Base-by-base conservation (phyloP, 2,797 vertebrate species). In the Podarcis siculus region DNA sequence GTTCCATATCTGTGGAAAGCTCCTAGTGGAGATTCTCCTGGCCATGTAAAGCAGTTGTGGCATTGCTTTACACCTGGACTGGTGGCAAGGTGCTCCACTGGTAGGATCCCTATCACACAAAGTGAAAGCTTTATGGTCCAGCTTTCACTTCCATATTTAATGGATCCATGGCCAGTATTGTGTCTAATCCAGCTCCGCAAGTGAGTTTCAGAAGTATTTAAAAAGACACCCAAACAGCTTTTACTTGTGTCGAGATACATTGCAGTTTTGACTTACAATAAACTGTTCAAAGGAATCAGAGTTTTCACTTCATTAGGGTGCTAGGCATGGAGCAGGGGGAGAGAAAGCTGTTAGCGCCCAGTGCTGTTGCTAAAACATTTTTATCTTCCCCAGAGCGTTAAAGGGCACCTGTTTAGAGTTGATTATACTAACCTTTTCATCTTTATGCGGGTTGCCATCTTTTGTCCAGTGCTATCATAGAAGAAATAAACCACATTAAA, bases 381-480 rank as follows among this genome's bases (percentile, higher is more conserved):
- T 78, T 61, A 58, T 82, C 32, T 83, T 78, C 81, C 73, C 61
- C 25, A 8, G 25, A 83, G 64, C 81, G 42, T 77, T n/a, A 88
- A 83, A 88, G 73, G 73, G 73, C 81, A 88, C 61, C 73, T 78
- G 86, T 88, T 82, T 67, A 55, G 80, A 88, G 72, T 83, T 88
- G 81, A 88, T 83, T 78, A 83, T 88, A 69, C 25, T 83, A 83
- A 83, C n/a, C 80, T 88, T 88, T 78, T 55, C 69, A 83, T 78
- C 61, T 77, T 69, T 77, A 55, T 77, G 80, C 64, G 78, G 32
- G 81, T 83, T 83, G 61, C 73, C n/a, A 13, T 77, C 25, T 69
- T 87, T 86, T 76, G 73, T 82, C 55, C 61, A 69, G 25, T 78
- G 72, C 61, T 21, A 78, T 83, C 67, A 49, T 5, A 27, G 42